A percentile compares a stretch with the other conserved stretches of the same genome.
These are phyloP conservation scores for Kobus ellipsiprymnus DNA, from an alignment of 2,113 vertebrate species.

Conservation along the genomic window DNA sequence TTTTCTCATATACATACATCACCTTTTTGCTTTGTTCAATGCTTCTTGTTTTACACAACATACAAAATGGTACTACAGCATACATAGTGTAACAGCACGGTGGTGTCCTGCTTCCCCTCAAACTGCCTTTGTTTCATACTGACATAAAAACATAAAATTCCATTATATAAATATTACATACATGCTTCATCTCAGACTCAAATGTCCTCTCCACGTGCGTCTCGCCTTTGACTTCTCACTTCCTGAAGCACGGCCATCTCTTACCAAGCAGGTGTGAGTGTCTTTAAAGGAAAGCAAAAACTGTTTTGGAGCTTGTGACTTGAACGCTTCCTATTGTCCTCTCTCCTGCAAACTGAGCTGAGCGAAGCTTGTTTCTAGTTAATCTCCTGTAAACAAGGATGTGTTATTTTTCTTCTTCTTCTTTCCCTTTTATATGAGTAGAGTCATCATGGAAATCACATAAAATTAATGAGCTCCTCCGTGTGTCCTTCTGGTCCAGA, in stretches of 20 bases:
- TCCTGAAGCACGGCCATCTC: constrained; percentile 39
- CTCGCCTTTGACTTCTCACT: constrained; percentile 35
- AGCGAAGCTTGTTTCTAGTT: neutral
- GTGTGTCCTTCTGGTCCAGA: neutral
- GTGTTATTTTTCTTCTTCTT: too few relatives aligned
- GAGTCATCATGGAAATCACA: constrained; percentile 16
- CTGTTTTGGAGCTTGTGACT: neutral
- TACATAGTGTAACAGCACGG: constrained; percentile 74
- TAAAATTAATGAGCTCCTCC: neutral
- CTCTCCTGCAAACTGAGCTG: neutral
- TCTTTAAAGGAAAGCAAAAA: constrained; percentile 32
- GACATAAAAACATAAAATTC: constrained; percentile 75
- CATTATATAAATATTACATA: constrained; percentile 80
- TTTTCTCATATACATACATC: constrained; percentile 86
- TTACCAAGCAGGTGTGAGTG: neutral
- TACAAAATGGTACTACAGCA: constrained; percentile 78
- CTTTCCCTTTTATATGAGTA: neutral
- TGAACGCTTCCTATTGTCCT: neutral
- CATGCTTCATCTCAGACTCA: constrained; percentile 79
- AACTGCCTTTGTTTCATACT: constrained; percentile 81
- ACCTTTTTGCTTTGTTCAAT: constrained; percentile 79
- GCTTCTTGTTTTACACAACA: constrained; percentile 81
- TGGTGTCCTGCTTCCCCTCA: constrained; percentile 64
- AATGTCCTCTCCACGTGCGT: constrained; percentile 49
- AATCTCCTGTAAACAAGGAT: constrained; percentile 70